Conservation (phyloP, 2,888 invertebrate species). For the Tetramorium bicarinatum region DNA sequence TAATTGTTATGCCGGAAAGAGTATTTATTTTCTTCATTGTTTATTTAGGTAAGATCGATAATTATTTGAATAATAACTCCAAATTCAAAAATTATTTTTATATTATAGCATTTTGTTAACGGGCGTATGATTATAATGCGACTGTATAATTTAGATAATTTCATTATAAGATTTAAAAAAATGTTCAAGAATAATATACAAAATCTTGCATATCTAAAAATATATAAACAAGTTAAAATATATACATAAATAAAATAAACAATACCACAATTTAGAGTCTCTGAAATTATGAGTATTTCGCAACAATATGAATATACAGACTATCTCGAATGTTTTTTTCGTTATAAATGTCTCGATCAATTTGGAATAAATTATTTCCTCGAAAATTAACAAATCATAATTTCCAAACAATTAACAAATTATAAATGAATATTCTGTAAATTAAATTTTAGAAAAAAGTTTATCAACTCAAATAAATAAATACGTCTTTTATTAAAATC, state of each 20-base stretch:
- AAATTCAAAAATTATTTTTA: not conserved
- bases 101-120: not conserved
- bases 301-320: not conserved
- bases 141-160: not conserved
- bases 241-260: not conserved
- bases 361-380: not conserved
- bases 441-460: not conserved
- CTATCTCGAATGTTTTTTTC: not conserved
- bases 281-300: not conserved
- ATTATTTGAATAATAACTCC: not conserved
- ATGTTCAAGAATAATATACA: not conserved
- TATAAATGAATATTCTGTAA: not conserved
- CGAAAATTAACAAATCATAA: not conserved
- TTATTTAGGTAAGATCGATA: not conserved
- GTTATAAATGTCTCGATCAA: not conserved
- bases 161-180: not conserved
- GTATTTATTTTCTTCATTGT: not conserved
- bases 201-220: not conserved
- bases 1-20: not conserved
- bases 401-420: not conserved
- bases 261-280: not conserved
- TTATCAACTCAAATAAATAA: not conserved
- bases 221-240: not conserved
- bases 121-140: constrained; percentile 6
- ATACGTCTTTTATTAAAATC: not conserved